Evolutionary conservation across 2,113 vertebrate species (phyloP).

Genomic region (Sarotherodon lohbergeri): DNA sequence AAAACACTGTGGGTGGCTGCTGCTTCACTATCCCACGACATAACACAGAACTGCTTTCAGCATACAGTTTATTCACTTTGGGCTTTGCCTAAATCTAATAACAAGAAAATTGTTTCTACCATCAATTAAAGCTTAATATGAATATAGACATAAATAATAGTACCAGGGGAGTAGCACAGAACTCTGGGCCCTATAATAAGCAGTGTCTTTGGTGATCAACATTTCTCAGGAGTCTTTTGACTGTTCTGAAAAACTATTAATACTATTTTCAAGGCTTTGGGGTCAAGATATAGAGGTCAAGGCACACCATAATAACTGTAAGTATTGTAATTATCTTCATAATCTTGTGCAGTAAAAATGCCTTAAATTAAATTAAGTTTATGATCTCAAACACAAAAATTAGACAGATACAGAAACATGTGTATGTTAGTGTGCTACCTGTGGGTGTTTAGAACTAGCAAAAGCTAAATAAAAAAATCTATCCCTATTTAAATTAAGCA

Average conservation of each 20-base stretch:
- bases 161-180: neutral
- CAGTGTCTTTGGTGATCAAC: neutral
- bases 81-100: neutral
- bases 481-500: neutral
- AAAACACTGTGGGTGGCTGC: neutral
- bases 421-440: neutral
- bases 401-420: neutral
- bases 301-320: neutral
- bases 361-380: neutral
- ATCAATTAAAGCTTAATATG: neutral
- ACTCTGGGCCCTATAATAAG: neutral
- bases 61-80: neutral
- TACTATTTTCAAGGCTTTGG: neutral
- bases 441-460: neutral
- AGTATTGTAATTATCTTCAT: neutral
- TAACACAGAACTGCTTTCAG: neutral
- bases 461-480: neutral
- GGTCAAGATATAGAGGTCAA: neutral
- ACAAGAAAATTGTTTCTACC: neutral
- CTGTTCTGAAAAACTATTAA: neutral
- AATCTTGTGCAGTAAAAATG: neutral
- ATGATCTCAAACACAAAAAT: neutral
- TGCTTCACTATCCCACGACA: neutral
- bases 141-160: neutral
- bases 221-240: neutral